Percentiles rank a stretch among this genome's conserved stretches.
These are phyloP conservation scores for Bedellia somnulentella DNA, from an alignment of 2,888 invertebrate species.

Conservation along the genomic window DNA sequence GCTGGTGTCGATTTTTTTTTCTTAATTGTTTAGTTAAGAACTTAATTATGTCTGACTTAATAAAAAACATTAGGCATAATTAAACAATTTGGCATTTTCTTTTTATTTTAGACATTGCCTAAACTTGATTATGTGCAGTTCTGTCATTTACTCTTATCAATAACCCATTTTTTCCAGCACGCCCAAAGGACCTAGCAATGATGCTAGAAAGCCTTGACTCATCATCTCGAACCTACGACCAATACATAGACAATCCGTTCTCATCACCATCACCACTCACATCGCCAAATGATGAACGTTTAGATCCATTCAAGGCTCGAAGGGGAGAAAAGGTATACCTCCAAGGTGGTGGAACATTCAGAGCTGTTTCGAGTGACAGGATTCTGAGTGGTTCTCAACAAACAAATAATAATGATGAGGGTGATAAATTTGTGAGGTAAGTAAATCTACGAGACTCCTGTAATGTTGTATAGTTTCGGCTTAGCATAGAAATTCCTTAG, in stretches of 20 bases:
- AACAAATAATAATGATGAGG: slow-evolving; percentile 38
- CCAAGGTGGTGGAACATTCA: slow-evolving; percentile 51
- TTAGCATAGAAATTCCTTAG: too few species aligned
- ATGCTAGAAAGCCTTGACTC: slow-evolving; percentile 48
- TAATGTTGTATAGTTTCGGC: background rate
- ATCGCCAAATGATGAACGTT: slow-evolving; percentile 47
- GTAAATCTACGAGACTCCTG: slow-evolving; percentile 1
- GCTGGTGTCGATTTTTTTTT: too few species aligned
- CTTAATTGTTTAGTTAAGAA: too few species aligned
- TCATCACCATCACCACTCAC: slow-evolving; percentile 54
- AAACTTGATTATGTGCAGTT: too few species aligned
- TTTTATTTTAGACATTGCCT: too few species aligned
- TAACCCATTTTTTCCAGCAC: too few species aligned
- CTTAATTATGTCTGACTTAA: too few species aligned
- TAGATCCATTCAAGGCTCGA: slow-evolving; percentile 31
- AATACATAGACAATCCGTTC: slow-evolving; percentile 54
- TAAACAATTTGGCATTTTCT: too few species aligned
- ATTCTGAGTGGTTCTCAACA: slow-evolving; percentile 40
- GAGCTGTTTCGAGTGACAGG: slow-evolving; percentile 45
- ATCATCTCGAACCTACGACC: slow-evolving; percentile 42
- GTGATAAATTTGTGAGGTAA: slow-evolving; percentile 49
- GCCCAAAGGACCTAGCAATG: slow-evolving; percentile 42
- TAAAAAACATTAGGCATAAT: too few species aligned
- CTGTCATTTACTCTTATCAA: too few species aligned
- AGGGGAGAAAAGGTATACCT: slow-evolving; percentile 49